Evolutionary conservation across 2,888 invertebrate species (phyloP).

Genomic region (Cheilosia pagana): DNA sequence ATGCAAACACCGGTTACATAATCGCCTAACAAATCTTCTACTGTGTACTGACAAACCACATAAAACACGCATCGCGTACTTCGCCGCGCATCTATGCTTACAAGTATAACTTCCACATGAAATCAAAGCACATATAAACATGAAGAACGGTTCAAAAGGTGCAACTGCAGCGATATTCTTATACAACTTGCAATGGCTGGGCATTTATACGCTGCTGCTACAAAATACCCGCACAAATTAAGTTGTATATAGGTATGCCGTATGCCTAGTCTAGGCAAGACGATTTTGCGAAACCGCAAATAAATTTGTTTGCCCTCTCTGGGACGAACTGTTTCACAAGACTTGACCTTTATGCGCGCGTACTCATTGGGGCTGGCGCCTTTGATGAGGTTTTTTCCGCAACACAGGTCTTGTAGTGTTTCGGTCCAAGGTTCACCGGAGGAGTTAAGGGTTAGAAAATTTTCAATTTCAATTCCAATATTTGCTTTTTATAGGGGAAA

Average conservation of each 20-base stretch:
- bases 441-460: conserved; percentile 33
- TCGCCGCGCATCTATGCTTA: conserved; percentile 4
- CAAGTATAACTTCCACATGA: conserved; percentile 22
- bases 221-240: conserved; percentile 46
- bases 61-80: conserved; percentile 52
- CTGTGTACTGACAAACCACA: conserved; percentile 44
- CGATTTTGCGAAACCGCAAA: conserved; percentile 51
- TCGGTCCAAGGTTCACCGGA: conserved; percentile 3
- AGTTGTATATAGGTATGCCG: conserved; percentile 54
- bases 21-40: conserved; percentile 41
- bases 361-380: conserved; percentile 17
- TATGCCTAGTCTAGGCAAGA: conserved; percentile 3
- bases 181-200: conserved; percentile 27
- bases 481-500: conserved; percentile 17
- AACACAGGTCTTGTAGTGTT: background rate
- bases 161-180: conserved; percentile 52
- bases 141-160: conserved; percentile 48
- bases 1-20: conserved; percentile 54
- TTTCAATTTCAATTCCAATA: conserved; percentile 9
- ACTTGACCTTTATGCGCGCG: conserved; percentile 53
- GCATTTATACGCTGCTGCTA: conserved; percentile 1
- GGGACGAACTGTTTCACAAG: conserved; percentile 52
- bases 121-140: conserved; percentile 25
- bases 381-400: conserved; percentile 9
- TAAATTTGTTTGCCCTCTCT: conserved; percentile 63